phyloP scores from a whole-genome alignment of 2,888 invertebrate species.

The Eurytoma californica region DNA sequence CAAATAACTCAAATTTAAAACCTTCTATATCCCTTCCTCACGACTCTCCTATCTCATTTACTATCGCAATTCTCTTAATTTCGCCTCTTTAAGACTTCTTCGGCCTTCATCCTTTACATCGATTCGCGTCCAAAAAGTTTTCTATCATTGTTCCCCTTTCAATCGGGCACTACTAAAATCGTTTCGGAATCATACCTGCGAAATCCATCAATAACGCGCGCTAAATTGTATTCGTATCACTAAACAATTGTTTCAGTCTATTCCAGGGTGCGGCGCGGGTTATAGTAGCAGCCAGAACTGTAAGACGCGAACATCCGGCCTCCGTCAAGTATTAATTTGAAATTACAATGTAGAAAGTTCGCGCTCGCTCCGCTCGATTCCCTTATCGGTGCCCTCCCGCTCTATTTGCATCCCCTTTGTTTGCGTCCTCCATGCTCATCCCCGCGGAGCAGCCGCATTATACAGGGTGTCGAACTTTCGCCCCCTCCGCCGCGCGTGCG shows the following conservation, averaged over 20 bases:
- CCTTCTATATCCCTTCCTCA: conserved; percentile 29
- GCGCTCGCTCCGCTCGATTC: not conserved
- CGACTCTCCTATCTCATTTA: conserved; percentile 22
- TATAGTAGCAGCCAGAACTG: not conserved
- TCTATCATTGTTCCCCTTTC: too few species aligned
- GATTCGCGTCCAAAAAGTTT: too few species aligned
- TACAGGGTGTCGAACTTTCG: not conserved
- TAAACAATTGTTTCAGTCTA: too few species aligned
- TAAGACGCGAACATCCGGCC: not conserved
- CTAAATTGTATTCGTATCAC: too few species aligned
- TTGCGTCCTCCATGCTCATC: not conserved
- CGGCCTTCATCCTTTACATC: too few species aligned
- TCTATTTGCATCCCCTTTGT: conserved; percentile 31
- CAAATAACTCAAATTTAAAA: conserved; percentile 46
- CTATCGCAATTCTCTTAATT: not conserved
- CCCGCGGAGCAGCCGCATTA: not conserved
- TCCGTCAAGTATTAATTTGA: not conserved
- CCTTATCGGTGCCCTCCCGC: not conserved
- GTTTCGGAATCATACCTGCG: too few species aligned
- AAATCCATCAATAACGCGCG: too few species aligned
- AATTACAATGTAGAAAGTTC: conserved; percentile 1
- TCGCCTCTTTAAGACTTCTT: too few species aligned
- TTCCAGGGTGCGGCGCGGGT: not conserved
- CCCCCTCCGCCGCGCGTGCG: not conserved
- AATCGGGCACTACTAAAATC: too few species aligned